phyloP scores from a whole-genome alignment of 2,113 vertebrate genomes.

The Pluvianellus socialis region DNA sequence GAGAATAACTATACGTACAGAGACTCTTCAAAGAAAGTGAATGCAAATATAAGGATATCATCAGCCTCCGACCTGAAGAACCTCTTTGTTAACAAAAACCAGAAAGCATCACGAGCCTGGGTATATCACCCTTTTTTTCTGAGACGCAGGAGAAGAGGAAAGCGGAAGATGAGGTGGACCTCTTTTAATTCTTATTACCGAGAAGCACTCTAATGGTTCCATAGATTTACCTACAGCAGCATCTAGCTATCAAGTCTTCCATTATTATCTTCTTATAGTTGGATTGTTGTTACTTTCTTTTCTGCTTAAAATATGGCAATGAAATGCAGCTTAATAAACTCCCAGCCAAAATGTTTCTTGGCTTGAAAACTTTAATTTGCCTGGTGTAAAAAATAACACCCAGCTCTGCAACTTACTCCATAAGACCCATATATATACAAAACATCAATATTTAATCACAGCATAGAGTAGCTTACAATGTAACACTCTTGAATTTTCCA shows the following conservation, averaged over 20 bases:
- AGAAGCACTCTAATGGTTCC: neutral
- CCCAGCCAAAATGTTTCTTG: neutral
- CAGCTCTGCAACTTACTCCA: neutral
- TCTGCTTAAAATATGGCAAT: neutral
- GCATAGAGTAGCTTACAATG: neutral
- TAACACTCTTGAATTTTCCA: neutral
- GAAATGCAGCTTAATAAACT: neutral
- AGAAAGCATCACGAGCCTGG: neutral
- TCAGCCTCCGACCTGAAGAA: neutral
- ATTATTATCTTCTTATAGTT: neutral
- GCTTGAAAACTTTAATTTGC: neutral
- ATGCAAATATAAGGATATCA: neutral
- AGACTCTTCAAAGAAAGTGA: neutral
- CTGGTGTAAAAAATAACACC: neutral
- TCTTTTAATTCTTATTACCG: neutral
- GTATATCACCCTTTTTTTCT: neutral
- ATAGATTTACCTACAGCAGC: neutral
- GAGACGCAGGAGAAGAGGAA: neutral
- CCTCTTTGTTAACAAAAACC: neutral
- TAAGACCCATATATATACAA: neutral
- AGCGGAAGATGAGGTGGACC: neutral
- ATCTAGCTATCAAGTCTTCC: neutral
- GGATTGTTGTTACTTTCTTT: neutral
- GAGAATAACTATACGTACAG: neutral
- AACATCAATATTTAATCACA: neutral